Conservation (phyloP, 2,113 vertebrate genomes). For the Calcarius ornatus region DNA sequence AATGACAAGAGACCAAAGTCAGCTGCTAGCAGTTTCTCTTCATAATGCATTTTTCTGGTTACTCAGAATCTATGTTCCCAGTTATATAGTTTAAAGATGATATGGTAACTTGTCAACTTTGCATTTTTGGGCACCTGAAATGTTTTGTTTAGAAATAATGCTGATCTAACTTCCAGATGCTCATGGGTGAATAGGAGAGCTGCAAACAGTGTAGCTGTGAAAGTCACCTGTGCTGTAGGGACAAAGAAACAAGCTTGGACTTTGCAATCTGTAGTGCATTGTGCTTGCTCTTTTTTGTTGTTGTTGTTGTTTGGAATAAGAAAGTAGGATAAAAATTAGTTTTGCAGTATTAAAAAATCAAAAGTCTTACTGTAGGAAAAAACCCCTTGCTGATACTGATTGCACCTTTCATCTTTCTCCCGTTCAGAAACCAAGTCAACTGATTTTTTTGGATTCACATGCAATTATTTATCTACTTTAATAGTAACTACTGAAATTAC, state of each 20-base stretch:
- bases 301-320: not conserved
- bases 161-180: not conserved
- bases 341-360: not conserved
- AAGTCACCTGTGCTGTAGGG: not conserved
- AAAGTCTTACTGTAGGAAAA: not conserved
- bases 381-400: not conserved
- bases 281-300: not conserved
- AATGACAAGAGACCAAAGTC: not conserved
- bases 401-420: not conserved
- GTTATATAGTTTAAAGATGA: not conserved
- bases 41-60: not conserved
- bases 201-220: not conserved
- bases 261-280: not conserved
- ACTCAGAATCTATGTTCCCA: not conserved
- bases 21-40: not conserved
- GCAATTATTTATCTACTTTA: not conserved
- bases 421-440: not conserved
- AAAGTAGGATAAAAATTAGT: not conserved
- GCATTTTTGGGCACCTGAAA: not conserved
- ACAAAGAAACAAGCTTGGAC: not conserved
- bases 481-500: not conserved
- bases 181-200: not conserved
- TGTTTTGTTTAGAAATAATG: not conserved
- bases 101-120: not conserved
- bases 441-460: not conserved